Evolutionary conservation across 2,888 invertebrate species (phyloP), one percentile per base, ranked within the genome.

Genomic region (Tipula helvola): DNA sequence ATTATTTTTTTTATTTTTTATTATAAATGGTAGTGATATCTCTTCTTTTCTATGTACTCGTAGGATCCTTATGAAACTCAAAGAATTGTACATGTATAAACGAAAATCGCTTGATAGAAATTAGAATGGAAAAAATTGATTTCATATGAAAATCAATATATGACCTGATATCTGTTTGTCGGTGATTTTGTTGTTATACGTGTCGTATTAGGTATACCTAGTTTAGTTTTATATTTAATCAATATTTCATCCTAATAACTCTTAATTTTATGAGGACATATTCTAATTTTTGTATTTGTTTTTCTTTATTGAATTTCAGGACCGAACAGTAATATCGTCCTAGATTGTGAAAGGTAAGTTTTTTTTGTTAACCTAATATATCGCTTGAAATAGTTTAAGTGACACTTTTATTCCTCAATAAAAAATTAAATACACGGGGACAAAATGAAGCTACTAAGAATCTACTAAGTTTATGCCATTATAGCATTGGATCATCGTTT

Each of bases 331-430:
- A 18, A 28, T 10, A 71, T 71, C 71, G 71, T 28, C 71, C 71
- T 71, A 71, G 71, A 71, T 71, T 71, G 71, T 71, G 71, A 71
- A 71, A 71, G 71, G 71, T 71, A 71, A 71, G 71, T 71, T 71
- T 57, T n/a, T 39, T 7, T 39, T 39, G 2, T n/a, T n/a, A 28
- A 28, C 28, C 39, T 39, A 39, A 39, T 39, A 39, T 39, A 7
- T 39, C 28, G 28, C 28, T 28, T 28, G 2, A 28, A 2, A 28
- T 28, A 28, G 1, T 28, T 28, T 28, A 28, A 1, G 28, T 28
- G 28, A 28, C 1, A 28, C 28, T 28, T 28, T 28, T 28, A 28
- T 28, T 28, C 28, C 28, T 28, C 28, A 28, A 28, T 28, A 28
- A 28, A 28, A 28, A 28, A 28, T 28, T 28, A 28, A 28, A 28